These are phyloP conservation scores for Vespertilio murinus DNA, from an alignment of 2,797 vertebrate genomes.

Conservation along the genomic window DNA sequence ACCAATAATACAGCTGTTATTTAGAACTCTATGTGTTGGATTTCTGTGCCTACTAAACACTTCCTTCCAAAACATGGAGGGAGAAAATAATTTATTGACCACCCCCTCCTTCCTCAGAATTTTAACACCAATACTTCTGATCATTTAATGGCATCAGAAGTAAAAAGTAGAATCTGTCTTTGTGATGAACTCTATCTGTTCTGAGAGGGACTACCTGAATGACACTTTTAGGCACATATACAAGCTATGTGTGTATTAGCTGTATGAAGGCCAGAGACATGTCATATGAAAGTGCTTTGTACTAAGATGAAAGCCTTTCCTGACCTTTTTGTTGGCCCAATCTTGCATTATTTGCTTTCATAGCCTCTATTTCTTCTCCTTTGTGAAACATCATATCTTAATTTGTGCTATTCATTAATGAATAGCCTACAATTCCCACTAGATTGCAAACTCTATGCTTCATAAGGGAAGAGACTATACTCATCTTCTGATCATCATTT, in stretches of 20 bases:
- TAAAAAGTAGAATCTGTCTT: not conserved
- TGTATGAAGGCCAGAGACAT: not conserved
- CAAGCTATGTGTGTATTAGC: not conserved
- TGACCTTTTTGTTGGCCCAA: not conserved
- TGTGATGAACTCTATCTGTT: not conserved
- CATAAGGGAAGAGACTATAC: not conserved
- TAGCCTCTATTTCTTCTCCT: not conserved
- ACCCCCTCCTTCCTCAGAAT: not conserved
- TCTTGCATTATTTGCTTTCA: not conserved
- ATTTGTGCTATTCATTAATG: constrained; percentile 25
- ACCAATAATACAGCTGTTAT: not conserved
- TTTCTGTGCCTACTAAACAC: not conserved
- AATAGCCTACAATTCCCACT: not conserved
- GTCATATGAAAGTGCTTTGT: not conserved
- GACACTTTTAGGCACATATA: not conserved
- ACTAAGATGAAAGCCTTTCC: not conserved
- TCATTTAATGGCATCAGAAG: not conserved
- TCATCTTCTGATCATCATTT: not conserved
- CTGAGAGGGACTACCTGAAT: not conserved
- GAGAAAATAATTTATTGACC: not conserved
- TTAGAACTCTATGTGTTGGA: not conserved
- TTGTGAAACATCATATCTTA: not conserved
- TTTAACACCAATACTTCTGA: not conserved
- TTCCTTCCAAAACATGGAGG: not conserved
- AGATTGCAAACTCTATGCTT: not conserved